Evolutionary conservation across 2,888 invertebrate species (phyloP).

Genomic region (Tanytarsus gracilentus): DNA sequence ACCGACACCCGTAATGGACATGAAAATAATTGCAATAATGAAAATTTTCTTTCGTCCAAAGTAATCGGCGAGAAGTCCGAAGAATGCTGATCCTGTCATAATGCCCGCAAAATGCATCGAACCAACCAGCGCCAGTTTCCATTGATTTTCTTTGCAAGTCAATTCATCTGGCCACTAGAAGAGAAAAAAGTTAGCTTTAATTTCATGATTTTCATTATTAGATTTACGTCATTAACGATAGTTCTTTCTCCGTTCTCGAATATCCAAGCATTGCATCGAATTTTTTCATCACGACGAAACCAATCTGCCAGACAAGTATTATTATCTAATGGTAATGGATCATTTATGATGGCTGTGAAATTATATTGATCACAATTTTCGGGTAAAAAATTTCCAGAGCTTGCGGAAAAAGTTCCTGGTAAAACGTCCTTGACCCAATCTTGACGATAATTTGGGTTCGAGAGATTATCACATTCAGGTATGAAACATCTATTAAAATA

Average conservation of each 20-base stretch:
- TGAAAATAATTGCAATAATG: slow-evolving; percentile 48
- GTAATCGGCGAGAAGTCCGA: slow-evolving; percentile 54
- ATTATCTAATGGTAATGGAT: slow-evolving; percentile 31
- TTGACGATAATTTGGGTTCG: slow-evolving; percentile 33
- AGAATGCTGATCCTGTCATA: slow-evolving; percentile 42
- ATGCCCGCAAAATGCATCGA: slow-evolving; percentile 52
- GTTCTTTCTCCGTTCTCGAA: slow-evolving; percentile 47
- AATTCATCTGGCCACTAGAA: slow-evolving; percentile 46
- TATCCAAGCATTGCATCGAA: slow-evolving; percentile 47
- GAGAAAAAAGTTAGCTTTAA: neutral
- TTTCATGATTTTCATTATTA: neutral
- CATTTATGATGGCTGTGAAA: neutral
- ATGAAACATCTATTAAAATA: slow-evolving; percentile 30
- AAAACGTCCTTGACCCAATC: slow-evolving; percentile 37
- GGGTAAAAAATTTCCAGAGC: slow-evolving; percentile 33
- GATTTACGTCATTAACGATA: slow-evolving; percentile 48
- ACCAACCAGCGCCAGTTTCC: slow-evolving; percentile 53
- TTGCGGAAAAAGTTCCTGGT: slow-evolving; percentile 31
- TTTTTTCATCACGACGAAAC: slow-evolving; percentile 38
- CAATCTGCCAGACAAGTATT: slow-evolving; percentile 37
- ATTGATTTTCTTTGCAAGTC: slow-evolving; percentile 51
- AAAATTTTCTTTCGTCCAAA: slow-evolving; percentile 53
- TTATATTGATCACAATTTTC: slow-evolving; percentile 39
- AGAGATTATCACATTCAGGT: slow-evolving; percentile 37
- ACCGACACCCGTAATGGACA: slow-evolving; percentile 49